Percentiles rank a stretch among this genome's conserved stretches.
These are phyloP conservation scores for Caenorhabditis tropicalis DNA, from an alignment of 1,140 invertebrate genomes.

Conservation along the genomic window DNA sequence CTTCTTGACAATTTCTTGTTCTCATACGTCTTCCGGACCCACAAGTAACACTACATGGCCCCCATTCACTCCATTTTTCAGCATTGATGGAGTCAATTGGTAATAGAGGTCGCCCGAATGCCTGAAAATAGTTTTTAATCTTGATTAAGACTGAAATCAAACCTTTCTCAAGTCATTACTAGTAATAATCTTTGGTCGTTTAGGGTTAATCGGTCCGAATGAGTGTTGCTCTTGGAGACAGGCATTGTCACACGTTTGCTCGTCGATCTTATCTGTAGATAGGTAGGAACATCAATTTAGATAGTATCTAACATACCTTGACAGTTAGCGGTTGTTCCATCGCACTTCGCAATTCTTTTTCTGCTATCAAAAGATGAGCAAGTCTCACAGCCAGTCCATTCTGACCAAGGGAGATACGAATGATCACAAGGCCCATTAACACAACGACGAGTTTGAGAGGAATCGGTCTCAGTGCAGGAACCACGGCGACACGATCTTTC, in stretches of 20 bases:
- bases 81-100: neutral
- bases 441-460: slow-evolving; percentile 60
- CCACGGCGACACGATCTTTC: slow-evolving; percentile 44
- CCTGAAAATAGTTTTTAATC: neutral
- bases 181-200: neutral
- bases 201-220: neutral
- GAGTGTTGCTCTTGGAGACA: neutral
- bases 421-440: slow-evolving; percentile 64
- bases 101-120: neutral
- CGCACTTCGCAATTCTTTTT: slow-evolving; percentile 58
- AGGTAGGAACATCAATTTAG: neutral
- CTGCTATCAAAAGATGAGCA: slow-evolving; percentile 62
- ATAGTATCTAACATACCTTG: neutral
- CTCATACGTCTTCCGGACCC: slow-evolving; percentile 52
- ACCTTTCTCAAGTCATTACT: slow-evolving; percentile 42
- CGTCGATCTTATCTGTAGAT: neutral
- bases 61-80: slow-evolving; percentile 58
- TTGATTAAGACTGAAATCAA: too few species aligned
- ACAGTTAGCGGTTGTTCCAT: slow-evolving; percentile 29
- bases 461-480: slow-evolving; percentile 54
- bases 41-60: slow-evolving; percentile 59
- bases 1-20: slow-evolving; percentile 21
- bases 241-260: slow-evolving; percentile 3
- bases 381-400: slow-evolving; percentile 61
- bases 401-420: slow-evolving; percentile 57